Percentiles rank a stretch among this genome's conserved stretches.
Evolutionary conservation across 2,888 invertebrate genomes (phyloP).

Genomic region (Gnatocerus cornutus): DNA sequence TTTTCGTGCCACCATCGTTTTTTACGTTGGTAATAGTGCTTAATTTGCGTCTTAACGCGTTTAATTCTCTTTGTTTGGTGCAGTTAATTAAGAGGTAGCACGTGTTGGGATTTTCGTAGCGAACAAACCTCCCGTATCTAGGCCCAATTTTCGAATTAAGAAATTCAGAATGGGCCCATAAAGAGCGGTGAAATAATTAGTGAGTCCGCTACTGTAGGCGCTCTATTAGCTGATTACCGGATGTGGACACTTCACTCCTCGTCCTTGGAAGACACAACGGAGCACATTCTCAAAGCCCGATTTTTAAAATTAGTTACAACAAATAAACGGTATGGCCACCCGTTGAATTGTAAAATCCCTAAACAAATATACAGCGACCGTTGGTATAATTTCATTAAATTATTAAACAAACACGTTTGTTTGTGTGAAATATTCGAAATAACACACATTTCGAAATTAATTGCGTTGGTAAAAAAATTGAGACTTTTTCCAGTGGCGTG

Average conservation of each 20-base stretch:
- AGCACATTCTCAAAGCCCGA: conserved; percentile 38
- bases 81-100: conserved; percentile 5
- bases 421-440: conserved; percentile 42
- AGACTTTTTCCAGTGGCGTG: conserved; percentile 2
- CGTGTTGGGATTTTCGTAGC: not conserved
- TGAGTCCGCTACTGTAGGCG: conserved; percentile 60
- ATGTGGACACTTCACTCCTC: conserved; percentile 64
- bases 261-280: conserved; percentile 53
- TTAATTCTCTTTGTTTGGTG: conserved; percentile 1
- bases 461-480: conserved; percentile 60
- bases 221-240: conserved; percentile 65
- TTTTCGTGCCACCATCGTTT: not conserved
- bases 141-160: conserved; percentile 37
- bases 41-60: not conserved
- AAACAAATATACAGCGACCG: conserved; percentile 38
- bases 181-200: conserved; percentile 58
- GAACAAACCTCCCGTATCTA: conserved; percentile 18
- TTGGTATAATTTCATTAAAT: conserved; percentile 43
- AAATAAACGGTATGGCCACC: conserved; percentile 41
- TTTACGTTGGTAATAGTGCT: not conserved
- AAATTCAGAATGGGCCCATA: conserved; percentile 33
- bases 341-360: conserved; percentile 42
- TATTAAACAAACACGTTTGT: conserved; percentile 46
- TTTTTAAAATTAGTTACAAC: conserved; percentile 43
- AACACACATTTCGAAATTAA: conserved; percentile 59